These are phyloP conservation scores for Bufo gargarizans DNA, from an alignment of 2,113 vertebrate genomes.

Conservation along the genomic window DNA sequence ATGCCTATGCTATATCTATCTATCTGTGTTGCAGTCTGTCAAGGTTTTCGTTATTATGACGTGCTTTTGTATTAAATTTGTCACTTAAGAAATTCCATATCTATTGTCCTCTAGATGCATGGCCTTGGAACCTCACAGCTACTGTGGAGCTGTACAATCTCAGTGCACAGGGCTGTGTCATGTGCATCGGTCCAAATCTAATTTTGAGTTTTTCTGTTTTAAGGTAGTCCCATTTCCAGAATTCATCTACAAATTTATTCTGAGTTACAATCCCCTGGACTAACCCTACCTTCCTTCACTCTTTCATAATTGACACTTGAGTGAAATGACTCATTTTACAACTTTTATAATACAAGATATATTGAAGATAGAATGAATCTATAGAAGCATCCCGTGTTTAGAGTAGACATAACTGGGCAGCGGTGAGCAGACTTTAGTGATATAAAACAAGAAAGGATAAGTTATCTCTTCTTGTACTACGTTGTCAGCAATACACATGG, in stretches of 20 bases:
- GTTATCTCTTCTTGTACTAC: slow-evolving; percentile 66
- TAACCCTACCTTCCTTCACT: background rate
- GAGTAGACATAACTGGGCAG: background rate
- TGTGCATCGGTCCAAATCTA: no score
- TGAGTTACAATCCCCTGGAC: no score
- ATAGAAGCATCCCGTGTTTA: background rate
- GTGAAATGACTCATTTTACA: background rate
- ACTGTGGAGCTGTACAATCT: background rate
- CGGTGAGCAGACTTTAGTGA: slow-evolving; percentile 17
- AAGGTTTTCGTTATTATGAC: no score
- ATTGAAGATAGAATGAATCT: background rate
- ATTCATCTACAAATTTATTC: background rate
- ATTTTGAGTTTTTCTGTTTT: no score
- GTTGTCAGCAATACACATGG: slow-evolving; percentile 66
- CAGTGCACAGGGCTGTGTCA: no score
- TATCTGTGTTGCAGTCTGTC: no score
- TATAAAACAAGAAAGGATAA: slow-evolving; percentile 1
- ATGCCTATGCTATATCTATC: no score
- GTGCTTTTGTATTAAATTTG: no score
- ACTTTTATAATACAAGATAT: background rate
- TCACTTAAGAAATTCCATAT: no score
- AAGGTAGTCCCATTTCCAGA: background rate
- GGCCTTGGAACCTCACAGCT: no score
- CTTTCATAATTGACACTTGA: background rate
- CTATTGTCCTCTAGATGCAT: background rate